phyloP scores from a whole-genome alignment of 2,113 vertebrate genomes.

The Nothobranchius kuhntae region DNA sequence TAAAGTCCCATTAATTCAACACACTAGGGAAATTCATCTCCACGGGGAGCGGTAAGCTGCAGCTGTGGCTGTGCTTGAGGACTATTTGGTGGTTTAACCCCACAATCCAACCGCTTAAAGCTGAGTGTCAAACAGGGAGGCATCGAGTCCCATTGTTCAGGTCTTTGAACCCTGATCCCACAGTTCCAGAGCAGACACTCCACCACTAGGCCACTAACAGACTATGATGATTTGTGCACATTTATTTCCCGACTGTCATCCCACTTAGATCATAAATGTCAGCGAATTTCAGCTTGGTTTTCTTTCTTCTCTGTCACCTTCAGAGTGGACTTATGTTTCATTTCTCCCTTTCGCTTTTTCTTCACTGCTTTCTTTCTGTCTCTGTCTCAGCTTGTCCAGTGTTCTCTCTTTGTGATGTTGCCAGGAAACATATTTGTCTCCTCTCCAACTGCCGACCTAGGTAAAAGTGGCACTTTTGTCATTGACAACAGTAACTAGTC shows the following conservation, averaged over 20 bases:
- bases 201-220: background rate
- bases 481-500: background rate
- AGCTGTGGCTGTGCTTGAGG: too few species aligned
- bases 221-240: background rate
- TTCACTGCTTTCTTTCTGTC: conserved; percentile 15
- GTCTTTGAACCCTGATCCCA: too few species aligned
- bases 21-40: too few species aligned
- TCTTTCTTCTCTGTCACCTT: conserved; percentile 46
- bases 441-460: background rate
- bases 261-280: conserved; percentile 47
- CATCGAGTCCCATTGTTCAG: too few species aligned
- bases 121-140: too few species aligned
- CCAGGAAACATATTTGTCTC: background rate
- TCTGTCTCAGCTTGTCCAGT: conserved; percentile 6
- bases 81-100: too few species aligned
- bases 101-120: too few species aligned
- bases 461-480: background rate
- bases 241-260: background rate
- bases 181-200: too few species aligned
- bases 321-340: background rate
- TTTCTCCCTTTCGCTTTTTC: conserved; percentile 40
- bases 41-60: too few species aligned
- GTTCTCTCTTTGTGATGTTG: background rate
- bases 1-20: too few species aligned
- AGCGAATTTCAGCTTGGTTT: conserved; percentile 42